Percentiles rank a stretch among this genome's conserved stretches.
Conservation (phyloP, 1,140 invertebrate genomes). For the Diploscapter pachys region DNA sequence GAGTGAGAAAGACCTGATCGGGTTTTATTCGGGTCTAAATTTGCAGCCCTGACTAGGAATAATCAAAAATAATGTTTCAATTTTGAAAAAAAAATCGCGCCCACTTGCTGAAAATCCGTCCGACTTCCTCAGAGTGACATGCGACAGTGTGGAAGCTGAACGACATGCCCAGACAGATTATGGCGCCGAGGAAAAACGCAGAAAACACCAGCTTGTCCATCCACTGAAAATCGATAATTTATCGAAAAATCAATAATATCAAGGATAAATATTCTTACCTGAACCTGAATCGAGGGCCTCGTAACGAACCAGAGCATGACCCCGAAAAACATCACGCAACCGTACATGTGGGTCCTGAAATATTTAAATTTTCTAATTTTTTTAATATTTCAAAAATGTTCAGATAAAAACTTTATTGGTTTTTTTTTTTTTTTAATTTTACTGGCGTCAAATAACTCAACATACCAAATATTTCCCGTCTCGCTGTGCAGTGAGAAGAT, state of each 20-base stretch:
- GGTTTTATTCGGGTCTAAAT: too few relatives aligned
- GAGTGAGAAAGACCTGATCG: too few relatives aligned
- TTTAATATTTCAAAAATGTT: too few relatives aligned
- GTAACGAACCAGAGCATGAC: constrained; percentile 79
- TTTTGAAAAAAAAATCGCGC: constrained; percentile 44
- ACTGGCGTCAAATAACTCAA: too few relatives aligned
- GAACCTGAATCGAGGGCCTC: constrained; percentile 66
- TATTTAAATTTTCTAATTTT: too few relatives aligned
- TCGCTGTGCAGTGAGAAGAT: constrained; percentile 82
- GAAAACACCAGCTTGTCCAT: constrained; percentile 70
- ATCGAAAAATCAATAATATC: constrained; percentile 52
- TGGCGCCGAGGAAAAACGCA: constrained; percentile 89
- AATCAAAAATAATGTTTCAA: constrained; percentile 18
- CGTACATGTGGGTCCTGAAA: constrained; percentile 73
- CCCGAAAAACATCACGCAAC: constrained; percentile 76
- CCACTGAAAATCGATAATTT: constrained; percentile 12
- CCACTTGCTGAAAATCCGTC: constrained; percentile 93
- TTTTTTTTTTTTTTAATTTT: too few relatives aligned
- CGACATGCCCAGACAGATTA: constrained; percentile 91
- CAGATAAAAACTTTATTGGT: too few relatives aligned
- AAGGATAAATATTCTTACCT: constrained; percentile 72
- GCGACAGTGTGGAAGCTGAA: constrained; percentile 96
- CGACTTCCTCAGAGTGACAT: constrained; percentile 90
- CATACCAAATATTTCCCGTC: constrained; percentile 93
- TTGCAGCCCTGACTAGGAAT: too few relatives aligned